phyloP scores from a whole-genome alignment of 2,888 invertebrate genomes.

The Sphinx pinastri region DNA sequence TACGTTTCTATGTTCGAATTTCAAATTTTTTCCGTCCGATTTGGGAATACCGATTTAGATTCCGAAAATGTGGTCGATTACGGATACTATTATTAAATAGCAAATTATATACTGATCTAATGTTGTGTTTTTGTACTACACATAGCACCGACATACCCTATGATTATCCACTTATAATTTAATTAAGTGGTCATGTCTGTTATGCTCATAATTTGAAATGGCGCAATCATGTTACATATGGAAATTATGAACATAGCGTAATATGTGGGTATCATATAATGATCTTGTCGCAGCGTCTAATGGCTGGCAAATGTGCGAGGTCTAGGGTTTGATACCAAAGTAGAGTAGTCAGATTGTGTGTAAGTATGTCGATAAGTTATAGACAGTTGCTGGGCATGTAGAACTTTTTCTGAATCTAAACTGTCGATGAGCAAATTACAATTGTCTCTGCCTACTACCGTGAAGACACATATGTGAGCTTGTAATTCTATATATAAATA shows the following conservation, averaged over 20 bases:
- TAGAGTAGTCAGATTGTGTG: neutral
- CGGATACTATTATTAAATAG: neutral
- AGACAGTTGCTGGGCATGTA: too few species aligned
- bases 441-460: neutral
- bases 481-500: neutral
- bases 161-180: conserved; percentile 2
- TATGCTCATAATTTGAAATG: neutral
- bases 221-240: neutral
- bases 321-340: neutral
- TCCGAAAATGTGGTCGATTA: too few species aligned
- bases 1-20: too few species aligned
- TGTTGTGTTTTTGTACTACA: neutral
- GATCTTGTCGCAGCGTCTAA: too few species aligned
- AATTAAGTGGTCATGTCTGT: neutral
- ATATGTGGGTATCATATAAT: too few species aligned
- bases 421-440: too few species aligned
- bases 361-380: too few species aligned
- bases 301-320: neutral
- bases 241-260: neutral
- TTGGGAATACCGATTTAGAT: too few species aligned
- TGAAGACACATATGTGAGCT: neutral
- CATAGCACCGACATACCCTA: neutral
- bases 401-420: too few species aligned
- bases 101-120: neutral
- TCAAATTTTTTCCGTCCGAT: too few species aligned